A percentile compares a stretch with the other conserved stretches of the same genome.
phyloP scores from a whole-genome alignment of 92 coral and sea anemone genomes.

The Montipora capitata region DNA sequence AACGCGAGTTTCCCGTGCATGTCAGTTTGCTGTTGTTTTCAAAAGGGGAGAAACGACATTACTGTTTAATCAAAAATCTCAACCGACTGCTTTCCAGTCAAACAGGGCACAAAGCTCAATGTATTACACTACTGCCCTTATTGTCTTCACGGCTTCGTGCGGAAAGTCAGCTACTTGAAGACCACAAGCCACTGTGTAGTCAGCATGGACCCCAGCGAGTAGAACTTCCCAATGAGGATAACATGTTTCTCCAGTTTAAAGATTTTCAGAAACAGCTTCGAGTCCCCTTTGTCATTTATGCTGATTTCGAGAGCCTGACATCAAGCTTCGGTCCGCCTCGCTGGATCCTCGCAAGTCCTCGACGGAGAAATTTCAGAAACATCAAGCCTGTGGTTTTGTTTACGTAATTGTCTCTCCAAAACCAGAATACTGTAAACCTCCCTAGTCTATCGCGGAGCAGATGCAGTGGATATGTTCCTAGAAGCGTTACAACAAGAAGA shows the following conservation, averaged over 20 bases:
- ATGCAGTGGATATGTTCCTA: too few species aligned
- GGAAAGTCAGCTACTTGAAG: conserved; percentile 50
- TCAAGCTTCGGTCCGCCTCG: too few species aligned
- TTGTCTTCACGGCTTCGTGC: conserved; percentile 65
- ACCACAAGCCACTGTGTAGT: conserved; percentile 66
- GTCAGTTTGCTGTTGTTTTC: background rate
- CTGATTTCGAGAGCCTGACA: too few species aligned
- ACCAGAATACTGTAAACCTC: too few species aligned
- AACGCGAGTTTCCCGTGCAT: background rate
- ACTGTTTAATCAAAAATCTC: background rate
- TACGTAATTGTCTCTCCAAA: too few species aligned
- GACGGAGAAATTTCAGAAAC: too few species aligned
- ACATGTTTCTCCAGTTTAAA: conserved; percentile 16
- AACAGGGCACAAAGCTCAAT: background rate
- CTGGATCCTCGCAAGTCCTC: too few species aligned
- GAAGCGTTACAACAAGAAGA: too few species aligned
- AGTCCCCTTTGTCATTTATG: too few species aligned
- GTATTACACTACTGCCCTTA: conserved; percentile 52
- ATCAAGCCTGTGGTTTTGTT: too few species aligned
- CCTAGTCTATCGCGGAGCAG: too few species aligned
- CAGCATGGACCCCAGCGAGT: conserved; percentile 57
- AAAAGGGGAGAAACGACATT: background rate
- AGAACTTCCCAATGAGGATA: conserved; percentile 44
- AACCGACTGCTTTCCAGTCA: background rate
- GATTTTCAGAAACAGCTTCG: too few species aligned